Evolutionary conservation across 1,140 invertebrate genomes (phyloP).

Genomic region (Leptoteleia sp.): DNA sequence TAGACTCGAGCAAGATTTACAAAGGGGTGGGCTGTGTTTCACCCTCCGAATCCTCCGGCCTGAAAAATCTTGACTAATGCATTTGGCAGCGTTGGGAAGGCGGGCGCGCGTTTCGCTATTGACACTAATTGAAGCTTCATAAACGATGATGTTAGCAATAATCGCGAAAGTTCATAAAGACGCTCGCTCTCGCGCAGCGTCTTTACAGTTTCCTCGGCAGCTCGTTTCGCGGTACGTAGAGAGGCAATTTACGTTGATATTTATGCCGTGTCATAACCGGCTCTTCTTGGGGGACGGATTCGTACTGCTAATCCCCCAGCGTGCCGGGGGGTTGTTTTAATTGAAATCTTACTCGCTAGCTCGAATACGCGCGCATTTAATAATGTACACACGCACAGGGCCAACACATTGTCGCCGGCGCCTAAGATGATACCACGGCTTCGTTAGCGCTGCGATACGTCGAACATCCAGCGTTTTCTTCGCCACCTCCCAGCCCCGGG

Average conservation of each 20-base stretch:
- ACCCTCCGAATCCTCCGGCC: not conserved
- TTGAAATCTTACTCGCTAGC: conserved; percentile 81
- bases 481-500: no score
- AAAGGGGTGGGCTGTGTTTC: not conserved
- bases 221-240: conserved; percentile 66
- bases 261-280: conserved; percentile 81
- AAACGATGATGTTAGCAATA: conserved; percentile 78
- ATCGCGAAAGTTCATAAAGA: conserved; percentile 78
- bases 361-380: conserved; percentile 67
- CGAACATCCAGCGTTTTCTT: conserved; percentile 2
- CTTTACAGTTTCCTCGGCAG: conserved; percentile 69
- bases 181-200: conserved; percentile 66
- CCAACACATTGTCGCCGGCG: conserved; percentile 7
- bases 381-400: conserved; percentile 47
- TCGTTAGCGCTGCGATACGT: conserved; percentile 63
- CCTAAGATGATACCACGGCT: conserved; percentile 40
- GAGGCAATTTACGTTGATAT: conserved; percentile 81
- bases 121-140: conserved; percentile 77
- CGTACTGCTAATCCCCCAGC: conserved; percentile 79
- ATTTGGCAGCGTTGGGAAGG: conserved; percentile 27
- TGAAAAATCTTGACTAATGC: conserved; percentile 33
- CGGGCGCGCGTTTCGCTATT: conserved; percentile 41
- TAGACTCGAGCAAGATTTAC: no score
- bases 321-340: conserved; percentile 81
- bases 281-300: conserved; percentile 77